Evolutionary conservation across 2,888 invertebrate genomes (phyloP), one percentile per base, ranked within the genome.

Genomic region (Mythimna ferrago): DNA sequence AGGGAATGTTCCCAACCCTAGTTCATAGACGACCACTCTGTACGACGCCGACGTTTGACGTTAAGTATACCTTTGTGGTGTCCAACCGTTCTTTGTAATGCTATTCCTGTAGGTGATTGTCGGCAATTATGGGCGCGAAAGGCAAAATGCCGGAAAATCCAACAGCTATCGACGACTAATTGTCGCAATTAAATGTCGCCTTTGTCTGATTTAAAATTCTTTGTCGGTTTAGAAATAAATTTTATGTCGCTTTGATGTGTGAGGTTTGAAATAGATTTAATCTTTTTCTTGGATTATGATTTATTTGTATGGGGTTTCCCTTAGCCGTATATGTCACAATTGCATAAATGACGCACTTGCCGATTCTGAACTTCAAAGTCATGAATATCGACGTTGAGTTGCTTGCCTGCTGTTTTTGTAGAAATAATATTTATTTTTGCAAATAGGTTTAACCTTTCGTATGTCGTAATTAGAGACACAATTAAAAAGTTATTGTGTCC

Each of bases 71-170:
- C 78, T 83, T 83, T 78, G 61, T 32, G 54, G 66, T 70, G 72
- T 81, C 76, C 73, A 58, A 62, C 60, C 60, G 65, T 76, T 71
- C 83, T 77, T 78, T 75, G 72, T 75, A 78, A 68, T 70, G 69
- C 73, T 79, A 78, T 83, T 78, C 21, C 65, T 41, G 73, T 67
- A 75, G 72, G 57, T 71, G 78, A 84, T 79, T 82, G 84, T 74
- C 65, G n/a, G 69, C 66, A 80, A 86, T 86, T 86, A 86, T 48
- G 21, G 44, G 83, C 78, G 70, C 81, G 66, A 73, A 82, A 82
- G 72, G 74, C 51, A 72, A 78, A 81, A 73, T 75, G 71, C 56
- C 32, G 67, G 82, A 80, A 84, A 61, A 78, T 38, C 80, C 70
- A 51, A 77, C 80, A 64, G 69, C 62, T 71, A 76, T 78, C 26